Evolutionary conservation across 2,888 invertebrate species (phyloP).

Genomic region (Limenitis arthemis): DNA sequence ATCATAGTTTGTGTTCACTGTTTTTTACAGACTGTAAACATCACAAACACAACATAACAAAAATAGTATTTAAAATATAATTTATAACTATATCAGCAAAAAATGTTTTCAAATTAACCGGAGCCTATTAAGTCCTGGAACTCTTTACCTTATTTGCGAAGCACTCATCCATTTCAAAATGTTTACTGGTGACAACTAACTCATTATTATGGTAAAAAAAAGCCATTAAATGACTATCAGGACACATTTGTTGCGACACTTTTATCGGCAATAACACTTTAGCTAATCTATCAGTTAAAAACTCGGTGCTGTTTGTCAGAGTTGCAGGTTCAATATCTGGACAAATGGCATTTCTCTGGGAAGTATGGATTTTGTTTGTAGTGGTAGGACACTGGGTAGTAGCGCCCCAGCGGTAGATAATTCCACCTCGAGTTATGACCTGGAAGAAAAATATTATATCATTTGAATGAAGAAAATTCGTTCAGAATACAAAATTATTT

Average conservation of each 20-base stretch:
- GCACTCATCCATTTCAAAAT: constrained; percentile 69
- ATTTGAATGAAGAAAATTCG: neutral
- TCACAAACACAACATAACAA: too few relatives aligned
- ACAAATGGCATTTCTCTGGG: constrained; percentile 41
- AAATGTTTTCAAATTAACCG: too few relatives aligned
- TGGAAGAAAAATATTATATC: constrained; percentile 25
- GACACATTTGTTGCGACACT: constrained; percentile 66
- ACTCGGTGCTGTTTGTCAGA: constrained; percentile 12
- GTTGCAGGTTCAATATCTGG: neutral
- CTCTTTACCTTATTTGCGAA: constrained; percentile 70
- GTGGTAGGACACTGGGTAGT: constrained; percentile 59
- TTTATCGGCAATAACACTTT: constrained; percentile 57
- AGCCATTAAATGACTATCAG: constrained; percentile 64
- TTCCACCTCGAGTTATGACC: constrained; percentile 62
- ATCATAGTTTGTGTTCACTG: too few relatives aligned
- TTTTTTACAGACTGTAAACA: too few relatives aligned
- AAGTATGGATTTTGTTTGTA: constrained; percentile 37
- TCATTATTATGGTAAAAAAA: constrained; percentile 72
- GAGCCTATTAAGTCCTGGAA: neutral
- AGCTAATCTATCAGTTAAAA: constrained; percentile 27
- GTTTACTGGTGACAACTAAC: constrained; percentile 68
- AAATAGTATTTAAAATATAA: too few relatives aligned
- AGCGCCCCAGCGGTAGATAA: constrained; percentile 62
- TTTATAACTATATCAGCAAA: too few relatives aligned
- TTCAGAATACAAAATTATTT: neutral